Percentiles rank a stretch among this genome's conserved stretches.
Conservation (phyloP, 1,140 invertebrate genomes). For the Drosophila subobscura region DNA sequence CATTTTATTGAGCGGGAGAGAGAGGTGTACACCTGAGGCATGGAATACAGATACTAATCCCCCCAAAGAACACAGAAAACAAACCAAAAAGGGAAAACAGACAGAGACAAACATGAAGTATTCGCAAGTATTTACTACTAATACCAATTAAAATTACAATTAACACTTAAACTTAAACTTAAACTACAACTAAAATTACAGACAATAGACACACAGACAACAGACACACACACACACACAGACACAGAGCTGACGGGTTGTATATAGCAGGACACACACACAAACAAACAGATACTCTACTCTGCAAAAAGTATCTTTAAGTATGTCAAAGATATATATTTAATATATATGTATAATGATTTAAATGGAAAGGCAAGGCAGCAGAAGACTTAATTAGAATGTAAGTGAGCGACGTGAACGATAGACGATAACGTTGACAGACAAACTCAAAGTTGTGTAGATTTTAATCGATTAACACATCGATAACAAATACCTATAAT, state of each 20-base stretch:
- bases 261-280: constrained; percentile 51
- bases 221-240: no score
- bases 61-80: constrained; percentile 4
- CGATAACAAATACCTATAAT: constrained; percentile 1
- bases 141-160: constrained; percentile 10
- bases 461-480: constrained; percentile 33
- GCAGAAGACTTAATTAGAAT: constrained; percentile 67
- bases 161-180: constrained; percentile 33
- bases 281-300: no score
- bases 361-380: no score
- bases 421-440: constrained; percentile 23
- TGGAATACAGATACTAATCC: no score
- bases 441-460: constrained; percentile 79
- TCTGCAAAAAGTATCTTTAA: constrained; percentile 31
- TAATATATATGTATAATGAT: constrained; percentile 21
- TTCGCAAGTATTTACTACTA: constrained; percentile 47
- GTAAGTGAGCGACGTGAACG: constrained; percentile 36
- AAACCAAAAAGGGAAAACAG: constrained; percentile 7
- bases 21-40: no score
- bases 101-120: constrained; percentile 42
- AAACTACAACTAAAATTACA: not conserved
- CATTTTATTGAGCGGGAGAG: no score
- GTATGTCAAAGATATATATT: no score
- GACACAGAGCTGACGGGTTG: constrained; percentile 9
- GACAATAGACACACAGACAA: no score